Percentiles rank a stretch among this genome's conserved stretches.
phyloP scores from a whole-genome alignment of 2,113 vertebrate species.

The Tapirus terrestris region DNA sequence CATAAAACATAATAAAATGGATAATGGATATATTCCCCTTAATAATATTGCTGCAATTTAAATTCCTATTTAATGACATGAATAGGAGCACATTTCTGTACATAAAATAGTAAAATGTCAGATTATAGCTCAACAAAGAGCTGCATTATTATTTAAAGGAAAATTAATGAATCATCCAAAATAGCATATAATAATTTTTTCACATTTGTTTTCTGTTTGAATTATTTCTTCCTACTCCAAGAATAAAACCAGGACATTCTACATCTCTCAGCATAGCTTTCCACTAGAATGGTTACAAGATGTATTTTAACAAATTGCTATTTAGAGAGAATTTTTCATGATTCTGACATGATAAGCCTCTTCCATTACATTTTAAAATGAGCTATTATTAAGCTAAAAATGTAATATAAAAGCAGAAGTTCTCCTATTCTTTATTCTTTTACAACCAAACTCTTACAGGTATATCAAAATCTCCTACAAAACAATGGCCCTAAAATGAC shows the following conservation, averaged over 20 bases:
- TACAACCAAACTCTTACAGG: slow-evolving; percentile 7
- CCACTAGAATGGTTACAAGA: background rate
- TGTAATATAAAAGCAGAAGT: background rate
- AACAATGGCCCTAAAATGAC: slow-evolving; percentile 28
- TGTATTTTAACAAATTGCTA: slow-evolving; percentile 2
- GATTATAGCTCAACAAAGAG: slow-evolving; percentile 27
- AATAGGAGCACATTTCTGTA: background rate
- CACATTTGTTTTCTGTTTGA: slow-evolving; percentile 56
- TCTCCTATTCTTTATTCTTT: background rate
- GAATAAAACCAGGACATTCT: background rate
- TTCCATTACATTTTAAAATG: slow-evolving; percentile 26
- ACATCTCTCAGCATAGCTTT: background rate
- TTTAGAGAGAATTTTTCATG: slow-evolving; percentile 22
- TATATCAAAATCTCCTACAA: slow-evolving; percentile 36
- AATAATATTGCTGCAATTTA: slow-evolving; percentile 54
- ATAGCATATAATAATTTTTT: background rate
- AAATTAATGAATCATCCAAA: slow-evolving; percentile 63
- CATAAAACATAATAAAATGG: slow-evolving; percentile 61
- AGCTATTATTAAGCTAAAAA: slow-evolving; percentile 12
- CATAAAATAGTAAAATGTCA: slow-evolving; percentile 55
- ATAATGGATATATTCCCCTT: slow-evolving; percentile 49
- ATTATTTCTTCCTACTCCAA: slow-evolving; percentile 34
- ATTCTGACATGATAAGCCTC: background rate
- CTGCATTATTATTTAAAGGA: slow-evolving; percentile 46
- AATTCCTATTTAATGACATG: slow-evolving; percentile 48